Percentiles rank a stretch among this genome's conserved stretches.
phyloP scores from a whole-genome alignment of 1,140 invertebrate genomes.

The Parasteatoda tepidariorum region DNA sequence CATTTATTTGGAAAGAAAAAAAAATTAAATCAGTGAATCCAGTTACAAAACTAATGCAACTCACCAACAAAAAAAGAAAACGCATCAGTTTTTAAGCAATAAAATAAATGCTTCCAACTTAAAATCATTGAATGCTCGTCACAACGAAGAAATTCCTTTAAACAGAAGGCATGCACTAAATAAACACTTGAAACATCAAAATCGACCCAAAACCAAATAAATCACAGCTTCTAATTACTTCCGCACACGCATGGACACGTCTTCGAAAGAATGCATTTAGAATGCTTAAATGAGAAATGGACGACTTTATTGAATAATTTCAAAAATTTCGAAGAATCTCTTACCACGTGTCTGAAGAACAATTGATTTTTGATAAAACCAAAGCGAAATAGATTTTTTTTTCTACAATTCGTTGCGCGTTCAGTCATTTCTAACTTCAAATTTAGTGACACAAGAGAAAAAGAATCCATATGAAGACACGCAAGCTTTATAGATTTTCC shows the following conservation, averaged over 20 bases:
- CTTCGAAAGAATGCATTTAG: background rate
- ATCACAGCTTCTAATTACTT: background rate
- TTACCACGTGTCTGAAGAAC: background rate
- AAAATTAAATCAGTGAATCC: too few relatives aligned
- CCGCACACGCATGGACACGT: background rate
- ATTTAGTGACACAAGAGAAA: background rate
- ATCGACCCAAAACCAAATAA: background rate
- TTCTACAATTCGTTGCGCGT: too few relatives aligned
- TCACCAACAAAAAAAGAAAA: too few relatives aligned
- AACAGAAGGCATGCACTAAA: too few relatives aligned
- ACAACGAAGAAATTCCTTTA: too few relatives aligned
- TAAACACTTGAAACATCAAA: background rate
- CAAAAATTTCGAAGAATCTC: background rate
- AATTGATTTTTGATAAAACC: background rate
- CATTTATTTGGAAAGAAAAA: too few relatives aligned
- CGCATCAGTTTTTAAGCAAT: too few relatives aligned
- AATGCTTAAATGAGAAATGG: background rate
- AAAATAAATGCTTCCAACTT: too few relatives aligned
- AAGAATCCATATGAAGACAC: background rate
- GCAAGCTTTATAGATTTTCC: background rate
- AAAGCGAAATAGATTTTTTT: background rate
- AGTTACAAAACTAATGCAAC: too few relatives aligned
- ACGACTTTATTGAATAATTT: background rate
- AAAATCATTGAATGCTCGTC: too few relatives aligned
- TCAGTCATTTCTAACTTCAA: background rate